Percentiles rank a stretch among this genome's conserved stretches.
Conservation (phyloP, 2,797 vertebrate species). For the Pygocentrus nattereri region DNA sequence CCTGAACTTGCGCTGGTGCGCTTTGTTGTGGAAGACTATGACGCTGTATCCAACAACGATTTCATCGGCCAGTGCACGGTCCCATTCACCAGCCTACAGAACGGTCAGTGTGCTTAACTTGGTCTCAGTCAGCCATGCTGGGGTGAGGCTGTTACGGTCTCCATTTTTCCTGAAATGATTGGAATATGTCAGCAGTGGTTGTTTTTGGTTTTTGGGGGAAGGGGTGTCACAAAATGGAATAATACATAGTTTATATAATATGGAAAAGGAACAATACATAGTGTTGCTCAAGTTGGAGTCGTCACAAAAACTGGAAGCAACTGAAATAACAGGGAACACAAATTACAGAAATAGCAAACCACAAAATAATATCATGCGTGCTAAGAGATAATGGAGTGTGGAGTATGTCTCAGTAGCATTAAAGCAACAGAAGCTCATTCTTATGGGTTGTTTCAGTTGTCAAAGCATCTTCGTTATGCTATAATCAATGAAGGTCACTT, state of each 20-base stretch:
- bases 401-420: too few species aligned
- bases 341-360: not conserved
- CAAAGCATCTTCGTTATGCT: not conserved
- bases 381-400: too few species aligned
- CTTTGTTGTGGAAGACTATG: conserved; percentile 90
- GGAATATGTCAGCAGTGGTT: not conserved
- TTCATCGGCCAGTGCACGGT: conserved; percentile 92
- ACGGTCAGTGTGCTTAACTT: conserved; percentile 84
- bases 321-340: not conserved
- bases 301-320: not conserved
- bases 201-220: not conserved
- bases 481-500: too few species aligned
- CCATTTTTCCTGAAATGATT: not conserved
- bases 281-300: not conserved
- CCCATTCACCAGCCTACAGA: conserved; percentile 88
- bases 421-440: not conserved
- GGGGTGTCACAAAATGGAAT: not conserved
- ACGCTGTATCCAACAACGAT: conserved; percentile 85
- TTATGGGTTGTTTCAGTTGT: not conserved
- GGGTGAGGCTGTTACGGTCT: too few species aligned
- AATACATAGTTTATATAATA: not conserved
- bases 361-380: too few species aligned
- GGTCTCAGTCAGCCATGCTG: not conserved
- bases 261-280: not conserved
- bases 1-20: conserved; percentile 90